phyloP scores from a whole-genome alignment of 2,113 vertebrate genomes.

The Odocoileus virginianus region DNA sequence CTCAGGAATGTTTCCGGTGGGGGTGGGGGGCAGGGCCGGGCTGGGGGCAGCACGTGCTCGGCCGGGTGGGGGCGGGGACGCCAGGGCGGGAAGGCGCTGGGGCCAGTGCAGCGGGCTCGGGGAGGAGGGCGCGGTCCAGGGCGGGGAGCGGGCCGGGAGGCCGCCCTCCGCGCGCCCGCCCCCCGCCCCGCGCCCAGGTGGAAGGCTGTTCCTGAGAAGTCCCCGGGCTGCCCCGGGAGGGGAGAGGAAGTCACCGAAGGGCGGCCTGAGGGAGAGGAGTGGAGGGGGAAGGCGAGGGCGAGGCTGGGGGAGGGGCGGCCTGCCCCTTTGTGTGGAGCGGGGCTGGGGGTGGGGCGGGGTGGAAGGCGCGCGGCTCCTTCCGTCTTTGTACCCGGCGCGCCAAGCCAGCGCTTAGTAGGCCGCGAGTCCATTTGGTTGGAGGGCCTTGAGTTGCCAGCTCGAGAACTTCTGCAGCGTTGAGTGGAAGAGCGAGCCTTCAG shows the following conservation, averaged over 20 bases:
- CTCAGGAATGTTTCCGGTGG: neutral
- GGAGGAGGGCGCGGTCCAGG: neutral
- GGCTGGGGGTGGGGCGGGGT: slow-evolving; percentile 56
- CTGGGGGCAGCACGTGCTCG: slow-evolving; percentile 66
- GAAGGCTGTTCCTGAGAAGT: neutral
- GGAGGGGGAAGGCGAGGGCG: neutral
- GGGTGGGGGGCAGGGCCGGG: neutral
- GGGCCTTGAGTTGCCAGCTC: neutral
- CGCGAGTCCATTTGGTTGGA: neutral
- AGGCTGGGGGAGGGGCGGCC: slow-evolving; percentile 51
- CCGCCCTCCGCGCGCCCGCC: neutral
- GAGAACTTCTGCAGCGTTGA: neutral
- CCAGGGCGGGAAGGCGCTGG: slow-evolving; percentile 20
- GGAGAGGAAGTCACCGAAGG: slow-evolving; percentile 58
- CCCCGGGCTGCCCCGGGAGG: neutral
- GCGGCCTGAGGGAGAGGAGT: slow-evolving; percentile 19
- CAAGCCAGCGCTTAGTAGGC: slow-evolving; percentile 46
- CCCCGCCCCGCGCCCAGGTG: slow-evolving; percentile 53
- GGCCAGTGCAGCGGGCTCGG: neutral
- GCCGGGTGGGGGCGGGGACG: slow-evolving; percentile 53
- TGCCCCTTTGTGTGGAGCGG: slow-evolving; percentile 62
- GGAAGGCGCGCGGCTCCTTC: slow-evolving; percentile 28
- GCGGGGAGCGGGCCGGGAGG: neutral
- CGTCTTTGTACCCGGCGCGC: slow-evolving; percentile 36
- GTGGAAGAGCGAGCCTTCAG: neutral